phyloP scores from a whole-genome alignment of 2,113 vertebrate genomes.

The Speoplatyrhinus poulsoni region DNA sequence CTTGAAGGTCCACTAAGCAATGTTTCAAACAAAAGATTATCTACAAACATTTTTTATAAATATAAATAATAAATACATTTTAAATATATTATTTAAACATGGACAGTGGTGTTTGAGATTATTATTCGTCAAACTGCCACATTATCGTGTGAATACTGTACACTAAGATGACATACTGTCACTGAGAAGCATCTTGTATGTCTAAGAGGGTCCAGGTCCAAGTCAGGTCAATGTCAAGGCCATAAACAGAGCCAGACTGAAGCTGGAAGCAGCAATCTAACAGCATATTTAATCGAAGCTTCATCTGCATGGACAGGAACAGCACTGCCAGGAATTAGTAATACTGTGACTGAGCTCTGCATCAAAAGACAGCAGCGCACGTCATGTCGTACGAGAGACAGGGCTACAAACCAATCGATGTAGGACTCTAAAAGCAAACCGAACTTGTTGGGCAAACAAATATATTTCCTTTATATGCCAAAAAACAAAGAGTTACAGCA shows the following conservation, averaged over 20 bases:
- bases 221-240: slow-evolving; percentile 45
- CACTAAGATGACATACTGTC: neutral
- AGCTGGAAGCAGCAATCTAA: slow-evolving; percentile 48
- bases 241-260: slow-evolving; percentile 26
- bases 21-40: too few species aligned
- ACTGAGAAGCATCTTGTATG: slow-evolving; percentile 3
- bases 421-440: slow-evolving; percentile 21
- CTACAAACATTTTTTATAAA: too few species aligned
- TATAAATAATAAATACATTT: too few species aligned
- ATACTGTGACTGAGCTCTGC: slow-evolving; percentile 20
- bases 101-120: too few species aligned
- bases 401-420: slow-evolving; percentile 2
- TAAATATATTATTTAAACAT: too few species aligned
- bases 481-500: slow-evolving; percentile 25
- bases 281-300: slow-evolving; percentile 47
- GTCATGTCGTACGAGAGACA: slow-evolving; percentile 2
- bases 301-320: slow-evolving; percentile 20
- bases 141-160: neutral
- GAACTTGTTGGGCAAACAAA: neutral
- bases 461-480: slow-evolving; percentile 22
- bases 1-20: too few species aligned
- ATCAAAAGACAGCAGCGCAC: slow-evolving; percentile 34
- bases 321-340: slow-evolving; percentile 20
- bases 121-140: too few species aligned
- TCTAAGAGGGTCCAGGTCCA: slow-evolving; percentile 18